Evolutionary conservation across 2,888 invertebrate genomes (phyloP).

Genomic region (Aproaerema taeniolella): DNA sequence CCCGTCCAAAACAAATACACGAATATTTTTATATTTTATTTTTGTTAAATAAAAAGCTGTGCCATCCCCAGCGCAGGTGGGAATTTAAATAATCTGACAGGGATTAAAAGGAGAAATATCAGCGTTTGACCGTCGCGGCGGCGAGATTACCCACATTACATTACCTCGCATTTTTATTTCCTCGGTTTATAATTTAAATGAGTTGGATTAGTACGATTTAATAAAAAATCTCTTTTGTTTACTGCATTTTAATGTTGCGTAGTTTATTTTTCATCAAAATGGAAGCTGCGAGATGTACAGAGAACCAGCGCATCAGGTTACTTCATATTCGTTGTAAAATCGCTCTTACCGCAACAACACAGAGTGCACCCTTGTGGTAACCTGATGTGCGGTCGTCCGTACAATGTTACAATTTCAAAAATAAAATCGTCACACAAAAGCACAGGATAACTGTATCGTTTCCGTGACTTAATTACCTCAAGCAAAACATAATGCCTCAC

Average conservation of each 20-base stretch:
- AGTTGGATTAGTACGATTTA: constrained; percentile 26
- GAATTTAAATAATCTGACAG: constrained; percentile 78
- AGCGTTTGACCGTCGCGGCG: constrained; percentile 70
- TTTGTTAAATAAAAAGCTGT: constrained; percentile 66
- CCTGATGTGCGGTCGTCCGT: no score
- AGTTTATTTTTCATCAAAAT: neutral
- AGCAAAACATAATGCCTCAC: no score
- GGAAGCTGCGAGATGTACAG: no score
- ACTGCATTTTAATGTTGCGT: constrained; percentile 9
- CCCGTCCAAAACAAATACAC: constrained; percentile 73
- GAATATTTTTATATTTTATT: constrained; percentile 76
- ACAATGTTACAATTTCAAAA: no score
- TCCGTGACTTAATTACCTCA: neutral
- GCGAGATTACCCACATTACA: constrained; percentile 61
- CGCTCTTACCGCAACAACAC: no score
- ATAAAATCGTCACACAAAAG: no score
- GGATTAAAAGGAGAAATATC: constrained; percentile 76
- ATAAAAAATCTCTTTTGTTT: neutral
- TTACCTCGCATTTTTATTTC: constrained; percentile 50
- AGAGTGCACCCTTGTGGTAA: no score
- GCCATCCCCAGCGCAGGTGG: constrained; percentile 66
- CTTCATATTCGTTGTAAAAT: no score
- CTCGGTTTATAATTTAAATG: constrained; percentile 58
- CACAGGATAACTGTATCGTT: no score
- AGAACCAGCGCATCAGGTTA: no score